Evolutionary conservation across 2,113 vertebrate genomes (phyloP).

Genomic region (Clarias macrocephalus): DNA sequence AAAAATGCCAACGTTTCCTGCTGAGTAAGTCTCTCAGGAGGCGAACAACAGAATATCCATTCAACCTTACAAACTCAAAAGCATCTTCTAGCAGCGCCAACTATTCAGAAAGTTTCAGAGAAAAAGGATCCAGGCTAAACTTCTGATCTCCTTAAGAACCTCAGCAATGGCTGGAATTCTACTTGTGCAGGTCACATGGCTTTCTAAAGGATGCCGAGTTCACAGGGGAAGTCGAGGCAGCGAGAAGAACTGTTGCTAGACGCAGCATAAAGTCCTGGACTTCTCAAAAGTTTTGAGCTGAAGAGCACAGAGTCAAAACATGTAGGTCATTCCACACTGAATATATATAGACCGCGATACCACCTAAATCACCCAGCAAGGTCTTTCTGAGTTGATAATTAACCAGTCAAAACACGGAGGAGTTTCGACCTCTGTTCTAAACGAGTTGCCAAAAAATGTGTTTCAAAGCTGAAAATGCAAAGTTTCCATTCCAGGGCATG

Average conservation of each 20-base stretch:
- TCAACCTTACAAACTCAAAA: slow-evolving; percentile 44
- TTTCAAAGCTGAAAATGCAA: slow-evolving; percentile 22
- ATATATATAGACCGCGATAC: slow-evolving; percentile 51
- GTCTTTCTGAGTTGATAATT: slow-evolving; percentile 73
- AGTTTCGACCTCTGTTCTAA: slow-evolving; percentile 46
- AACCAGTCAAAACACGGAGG: slow-evolving; percentile 56
- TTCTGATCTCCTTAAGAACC: slow-evolving; percentile 57
- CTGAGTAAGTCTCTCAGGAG: slow-evolving; percentile 29
- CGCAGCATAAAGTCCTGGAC: slow-evolving; percentile 49
- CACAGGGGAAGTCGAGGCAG: slow-evolving; percentile 7
- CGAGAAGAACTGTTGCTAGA: slow-evolving; percentile 38
- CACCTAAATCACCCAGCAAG: slow-evolving; percentile 54
- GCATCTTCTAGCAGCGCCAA: slow-evolving; percentile 33
- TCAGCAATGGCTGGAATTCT: slow-evolving; percentile 57
- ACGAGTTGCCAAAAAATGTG: slow-evolving; percentile 12
- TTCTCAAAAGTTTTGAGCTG: slow-evolving; percentile 60
- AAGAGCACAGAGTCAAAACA: slow-evolving; percentile 48
- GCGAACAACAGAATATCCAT: slow-evolving; percentile 45
- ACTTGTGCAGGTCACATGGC: slow-evolving; percentile 51
- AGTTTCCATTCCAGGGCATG: slow-evolving; percentile 17
- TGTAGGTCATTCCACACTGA: slow-evolving; percentile 32
- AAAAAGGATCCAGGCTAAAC: slow-evolving; percentile 29
- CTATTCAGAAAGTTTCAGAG: slow-evolving; percentile 20
- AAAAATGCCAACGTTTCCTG: slow-evolving; percentile 34
- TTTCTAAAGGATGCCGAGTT: slow-evolving; percentile 19